These are phyloP conservation scores for Oceanodroma leucorhoa DNA, from an alignment of 2,797 vertebrate genomes.

Conservation along the genomic window DNA sequence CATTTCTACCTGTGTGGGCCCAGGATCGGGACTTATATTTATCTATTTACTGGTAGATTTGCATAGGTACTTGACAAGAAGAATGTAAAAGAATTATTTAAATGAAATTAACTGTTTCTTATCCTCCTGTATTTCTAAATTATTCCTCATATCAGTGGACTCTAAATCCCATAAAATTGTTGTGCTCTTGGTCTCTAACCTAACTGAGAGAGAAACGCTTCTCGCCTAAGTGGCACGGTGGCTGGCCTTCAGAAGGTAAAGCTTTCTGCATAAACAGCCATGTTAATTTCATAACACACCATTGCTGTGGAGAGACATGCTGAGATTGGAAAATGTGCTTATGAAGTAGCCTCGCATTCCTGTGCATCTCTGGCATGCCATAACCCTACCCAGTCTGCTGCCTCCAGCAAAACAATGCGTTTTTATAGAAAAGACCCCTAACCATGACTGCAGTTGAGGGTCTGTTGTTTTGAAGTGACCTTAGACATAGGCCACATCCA, in stretches of 20 bases:
- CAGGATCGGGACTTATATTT: background rate
- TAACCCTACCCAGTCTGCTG: background rate
- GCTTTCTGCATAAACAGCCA: background rate
- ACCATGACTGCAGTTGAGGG: background rate
- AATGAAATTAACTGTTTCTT: background rate
- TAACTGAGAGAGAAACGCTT: background rate
- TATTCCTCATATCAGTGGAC: background rate
- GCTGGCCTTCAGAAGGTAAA: background rate
- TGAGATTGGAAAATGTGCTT: background rate
- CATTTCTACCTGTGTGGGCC: background rate
- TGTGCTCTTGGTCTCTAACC: background rate
- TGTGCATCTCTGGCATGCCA: background rate
- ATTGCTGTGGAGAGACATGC: background rate
- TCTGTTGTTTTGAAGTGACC: slow-evolving; percentile 38
- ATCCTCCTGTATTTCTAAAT: background rate
- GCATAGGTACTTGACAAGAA: background rate
- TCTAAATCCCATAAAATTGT: background rate
- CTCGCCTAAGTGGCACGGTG: fast-evolving
- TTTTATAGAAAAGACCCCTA: slow-evolving; percentile 6
- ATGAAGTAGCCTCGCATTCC: background rate
- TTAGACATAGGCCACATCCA: background rate
- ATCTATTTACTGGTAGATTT: background rate
- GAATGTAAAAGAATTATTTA: background rate
- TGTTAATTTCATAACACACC: background rate
- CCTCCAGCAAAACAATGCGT: background rate